These are phyloP conservation scores for Acrossocheilus wenchowensis DNA, from an alignment of 2,797 vertebrate genomes.

Conservation along the genomic window DNA sequence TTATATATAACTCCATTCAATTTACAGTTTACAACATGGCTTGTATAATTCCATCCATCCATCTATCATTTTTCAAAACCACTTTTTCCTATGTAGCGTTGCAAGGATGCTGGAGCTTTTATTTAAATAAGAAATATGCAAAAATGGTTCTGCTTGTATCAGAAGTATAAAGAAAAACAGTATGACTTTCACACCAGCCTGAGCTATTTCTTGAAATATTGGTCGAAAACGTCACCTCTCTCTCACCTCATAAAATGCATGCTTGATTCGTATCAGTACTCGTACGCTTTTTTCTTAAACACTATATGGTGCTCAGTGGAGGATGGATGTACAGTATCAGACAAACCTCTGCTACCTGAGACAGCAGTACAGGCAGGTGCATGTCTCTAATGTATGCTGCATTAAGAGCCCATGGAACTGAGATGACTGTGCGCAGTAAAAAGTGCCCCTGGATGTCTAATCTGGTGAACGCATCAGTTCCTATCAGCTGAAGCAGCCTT, in stretches of 20 bases:
- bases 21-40: background rate
- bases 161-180: background rate
- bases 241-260: background rate
- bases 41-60: background rate
- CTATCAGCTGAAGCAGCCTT: conserved; percentile 70
- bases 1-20: background rate
- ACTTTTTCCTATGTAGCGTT: background rate
- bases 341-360: conserved; percentile 6
- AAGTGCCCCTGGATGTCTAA: conserved; percentile 57
- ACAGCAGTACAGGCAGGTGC: background rate
- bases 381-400: conserved; percentile 7
- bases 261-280: background rate
- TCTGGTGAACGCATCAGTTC: conserved; percentile 60
- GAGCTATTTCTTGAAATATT: background rate
- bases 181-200: background rate
- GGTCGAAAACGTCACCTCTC: background rate
- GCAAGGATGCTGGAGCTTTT: background rate
- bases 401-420: conserved; percentile 21
- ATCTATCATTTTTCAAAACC: background rate
- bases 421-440: conserved; percentile 43
- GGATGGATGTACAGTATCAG: background rate
- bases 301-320: background rate
- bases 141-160: background rate
- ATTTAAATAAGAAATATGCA: background rate
- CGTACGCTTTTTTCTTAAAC: background rate